phyloP scores from a whole-genome alignment of 2,113 vertebrate species.

The Danio rerio region DNA sequence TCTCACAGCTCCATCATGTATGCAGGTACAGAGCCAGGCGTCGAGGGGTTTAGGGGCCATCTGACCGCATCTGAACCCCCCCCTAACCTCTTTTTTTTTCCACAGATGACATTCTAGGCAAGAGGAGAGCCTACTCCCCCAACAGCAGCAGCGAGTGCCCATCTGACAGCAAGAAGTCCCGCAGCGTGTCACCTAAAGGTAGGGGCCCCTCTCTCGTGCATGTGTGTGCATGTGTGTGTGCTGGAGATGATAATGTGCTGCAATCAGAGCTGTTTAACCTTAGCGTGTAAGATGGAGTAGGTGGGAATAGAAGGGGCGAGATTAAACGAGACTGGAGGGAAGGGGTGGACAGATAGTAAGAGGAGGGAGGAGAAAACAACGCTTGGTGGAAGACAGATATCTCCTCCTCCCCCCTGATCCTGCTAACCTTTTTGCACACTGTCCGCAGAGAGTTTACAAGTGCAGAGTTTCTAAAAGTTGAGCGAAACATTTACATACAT shows the following conservation, averaged over 20 bases:
- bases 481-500: too few relatives aligned
- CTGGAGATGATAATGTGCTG: constrained; percentile 36
- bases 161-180: constrained; percentile 90
- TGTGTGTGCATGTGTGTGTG: constrained; percentile 21
- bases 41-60: constrained; percentile 4
- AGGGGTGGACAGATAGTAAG: constrained; percentile 24
- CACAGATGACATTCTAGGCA: constrained; percentile 91
- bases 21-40: constrained; percentile 53
- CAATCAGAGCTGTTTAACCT: constrained; percentile 59
- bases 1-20: constrained; percentile 60
- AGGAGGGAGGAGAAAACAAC: constrained; percentile 22
- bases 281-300: constrained; percentile 46
- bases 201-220: constrained; percentile 56
- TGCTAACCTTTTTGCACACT: constrained; percentile 7
- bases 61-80: constrained; percentile 39
- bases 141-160: constrained; percentile 92
- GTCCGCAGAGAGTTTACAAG: neutral
- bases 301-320: constrained; percentile 42
- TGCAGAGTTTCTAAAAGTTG: neutral
- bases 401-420: constrained; percentile 26
- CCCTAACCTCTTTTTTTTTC: constrained; percentile 53
- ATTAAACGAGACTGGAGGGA: constrained; percentile 44
- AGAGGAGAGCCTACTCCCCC: constrained; percentile 89
- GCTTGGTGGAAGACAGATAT: constrained; percentile 38
- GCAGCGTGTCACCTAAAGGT: constrained; percentile 93